Percentiles rank a stretch among this genome's conserved stretches.
These are phyloP conservation scores for Epinephelus awoara DNA, from an alignment of 2,797 vertebrate genomes.

Conservation along the genomic window DNA sequence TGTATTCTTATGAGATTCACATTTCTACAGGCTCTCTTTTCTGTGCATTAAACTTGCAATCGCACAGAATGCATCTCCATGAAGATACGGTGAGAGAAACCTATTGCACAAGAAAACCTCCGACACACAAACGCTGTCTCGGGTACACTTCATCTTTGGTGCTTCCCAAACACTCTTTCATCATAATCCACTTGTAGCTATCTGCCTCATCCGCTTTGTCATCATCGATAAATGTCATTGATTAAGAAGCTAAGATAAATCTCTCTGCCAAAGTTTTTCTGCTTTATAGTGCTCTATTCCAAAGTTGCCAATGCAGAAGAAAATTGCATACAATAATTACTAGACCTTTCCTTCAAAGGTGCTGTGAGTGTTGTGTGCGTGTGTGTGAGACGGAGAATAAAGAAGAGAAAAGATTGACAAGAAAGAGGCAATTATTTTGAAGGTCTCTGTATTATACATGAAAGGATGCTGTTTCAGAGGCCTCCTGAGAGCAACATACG, in stretches of 20 bases:
- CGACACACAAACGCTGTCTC: constrained; percentile 17
- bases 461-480: constrained; percentile 61
- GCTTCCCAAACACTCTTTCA: constrained; percentile 44
- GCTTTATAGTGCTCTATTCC: constrained; percentile 33
- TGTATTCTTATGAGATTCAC: background rate
- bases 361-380: constrained; percentile 33
- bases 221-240: constrained; percentile 52
- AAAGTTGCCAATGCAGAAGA: constrained; percentile 37
- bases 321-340: constrained; percentile 56
- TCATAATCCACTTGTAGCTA: constrained; percentile 49
- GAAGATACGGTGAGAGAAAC: background rate
- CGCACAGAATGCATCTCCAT: background rate
- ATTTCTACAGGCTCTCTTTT: background rate
- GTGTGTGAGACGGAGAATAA: constrained; percentile 30
- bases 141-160: constrained; percentile 22
- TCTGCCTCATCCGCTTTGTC: constrained; percentile 48
- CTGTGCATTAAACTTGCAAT: background rate
- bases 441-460: constrained; percentile 74
- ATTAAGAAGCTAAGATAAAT: constrained; percentile 50
- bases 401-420: constrained; percentile 58
- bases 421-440: constrained; percentile 74
- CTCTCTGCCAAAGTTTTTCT: constrained; percentile 46
- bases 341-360: constrained; percentile 60
- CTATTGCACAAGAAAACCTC: background rate
- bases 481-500: constrained; percentile 61